Base-by-base conservation (phyloP, 92 coral and sea anemone genomes). In the Palythoa grandis region DNA sequence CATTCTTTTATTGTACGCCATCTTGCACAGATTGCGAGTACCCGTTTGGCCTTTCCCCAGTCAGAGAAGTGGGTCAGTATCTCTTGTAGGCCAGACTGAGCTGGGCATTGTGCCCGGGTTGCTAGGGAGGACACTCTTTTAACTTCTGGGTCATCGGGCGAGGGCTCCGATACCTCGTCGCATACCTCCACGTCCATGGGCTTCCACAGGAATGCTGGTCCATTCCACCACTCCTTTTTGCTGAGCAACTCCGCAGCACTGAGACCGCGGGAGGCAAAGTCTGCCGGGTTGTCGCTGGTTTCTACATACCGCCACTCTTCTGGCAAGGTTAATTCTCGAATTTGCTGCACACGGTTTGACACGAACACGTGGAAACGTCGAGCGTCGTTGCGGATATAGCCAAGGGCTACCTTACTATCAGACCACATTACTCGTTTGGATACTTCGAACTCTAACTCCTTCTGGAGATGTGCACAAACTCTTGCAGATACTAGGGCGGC, bases 401-500 rank as follows among this genome's bases (percentile, higher is more conserved):
- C 79, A 47, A 74, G 37, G 11, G 37, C 79, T 17, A 74, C 61
- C 60, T 74, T 74, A 29, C 78, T 74, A 58, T 74, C 60, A 3
- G 58, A 74, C 78, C 78, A 74, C 78, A 74, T 74, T 11, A 43
- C 78, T 5, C 78, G 25, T 74, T 47, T 16, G 35, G 14, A 10
- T 7, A 10, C 57, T 47, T 74, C 57, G 57, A 40, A 47, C 57
- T 74, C 78, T 47, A 47, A 14, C 29, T 74, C 78, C 29, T 47
- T 43, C 58, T 74, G 24, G 58, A 74, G 78, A 74, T 74, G 6
- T 4, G 78, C 23, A 4, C 58, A 74, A 24, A 74, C 61, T 23
- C 29, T n/a, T 48, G 79, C 79, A 52, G 79, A 74, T 0, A 74
- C 79, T 48, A 50, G 25, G 79, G 58, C 61, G 11, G 79, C 60